Evolutionary conservation across 1,140 invertebrate species (phyloP).

Genomic region (Rhizoglyphus robini): DNA sequence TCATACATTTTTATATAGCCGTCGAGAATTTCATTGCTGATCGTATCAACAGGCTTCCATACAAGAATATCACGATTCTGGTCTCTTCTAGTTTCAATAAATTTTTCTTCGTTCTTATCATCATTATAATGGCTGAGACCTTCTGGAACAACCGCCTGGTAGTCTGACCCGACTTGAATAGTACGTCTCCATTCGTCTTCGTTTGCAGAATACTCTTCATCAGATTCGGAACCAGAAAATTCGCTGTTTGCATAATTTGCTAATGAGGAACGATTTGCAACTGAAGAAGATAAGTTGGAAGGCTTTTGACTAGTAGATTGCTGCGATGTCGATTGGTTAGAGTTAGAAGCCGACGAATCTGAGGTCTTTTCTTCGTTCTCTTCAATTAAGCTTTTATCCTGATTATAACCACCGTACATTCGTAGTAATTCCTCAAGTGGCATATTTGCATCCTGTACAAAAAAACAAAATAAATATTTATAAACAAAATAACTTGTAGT

Average conservation of each 20-base stretch:
- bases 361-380: background rate
- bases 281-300: background rate
- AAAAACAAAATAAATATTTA: slow-evolving; percentile 8
- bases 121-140: slow-evolving; percentile 62
- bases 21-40: slow-evolving; percentile 49
- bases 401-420: slow-evolving; percentile 53
- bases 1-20: slow-evolving; percentile 19
- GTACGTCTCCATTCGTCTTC: slow-evolving; percentile 39
- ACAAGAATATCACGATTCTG: slow-evolving; percentile 90
- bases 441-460: slow-evolving; percentile 66
- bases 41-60: slow-evolving; percentile 71
- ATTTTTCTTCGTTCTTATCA: slow-evolving; percentile 30
- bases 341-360: background rate
- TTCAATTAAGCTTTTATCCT: background rate
- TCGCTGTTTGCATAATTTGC: background rate
- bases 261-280: background rate
- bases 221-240: slow-evolving; percentile 13
- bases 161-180: slow-evolving; percentile 89
- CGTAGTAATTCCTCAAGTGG: slow-evolving; percentile 79
- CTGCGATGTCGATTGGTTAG: background rate
- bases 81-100: slow-evolving; percentile 62
- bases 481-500: background rate
- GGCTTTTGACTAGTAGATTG: background rate
- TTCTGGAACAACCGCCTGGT: slow-evolving; percentile 82
- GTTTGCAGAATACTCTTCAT: slow-evolving; percentile 21